Evolutionary conservation across 2,113 vertebrate genomes (phyloP), one percentile per base, ranked within the genome.

Genomic region (Harpagus bidentatus): DNA sequence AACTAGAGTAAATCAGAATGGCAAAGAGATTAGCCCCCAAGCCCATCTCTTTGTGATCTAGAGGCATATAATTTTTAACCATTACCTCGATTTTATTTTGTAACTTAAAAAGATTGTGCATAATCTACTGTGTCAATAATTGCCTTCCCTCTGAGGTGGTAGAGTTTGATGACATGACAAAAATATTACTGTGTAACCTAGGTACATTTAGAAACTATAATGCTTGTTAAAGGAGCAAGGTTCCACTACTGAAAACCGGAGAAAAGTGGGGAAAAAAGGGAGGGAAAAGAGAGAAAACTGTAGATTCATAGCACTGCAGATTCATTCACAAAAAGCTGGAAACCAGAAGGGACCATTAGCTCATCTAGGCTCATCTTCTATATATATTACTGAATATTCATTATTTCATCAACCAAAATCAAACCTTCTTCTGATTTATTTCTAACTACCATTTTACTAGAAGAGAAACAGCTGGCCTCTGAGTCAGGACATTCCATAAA

Each of bases 391-490:
- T 90, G 95, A 93, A 95, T 96, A 97, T 97, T 97, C 96, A 97
- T 97, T 96, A 95, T 95, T 94, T 95, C 96, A 95, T 87, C 95
- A 79, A 97, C 87, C 80, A 86, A 94, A 97, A 97, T 97, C 95
- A 96, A 97, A 98, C 94, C 93, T 90, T 95, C 94, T 90, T 73
- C 95, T 95, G 95, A 97, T 96, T 98, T 97, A 96, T 94, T 97
- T 96, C 97, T 97, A 96, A 97, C 93, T 97, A 94, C 86, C 95
- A 95, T 97, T 98, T 97, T 90, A 98, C 97, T 96, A 94, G 97
- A 97, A 96, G 92, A 93, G 88, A 97, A 98, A 97, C 94, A 97
- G 96, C 96, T 96, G 97, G 95, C 83, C 95, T 97, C 97, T 97
- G 95, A 97, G 82, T 97, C 95, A 97, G 95, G 96, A 95, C 96